These are phyloP conservation scores for Spodoptera frugiperda DNA, from an alignment of 1,140 invertebrate species.

Conservation along the genomic window DNA sequence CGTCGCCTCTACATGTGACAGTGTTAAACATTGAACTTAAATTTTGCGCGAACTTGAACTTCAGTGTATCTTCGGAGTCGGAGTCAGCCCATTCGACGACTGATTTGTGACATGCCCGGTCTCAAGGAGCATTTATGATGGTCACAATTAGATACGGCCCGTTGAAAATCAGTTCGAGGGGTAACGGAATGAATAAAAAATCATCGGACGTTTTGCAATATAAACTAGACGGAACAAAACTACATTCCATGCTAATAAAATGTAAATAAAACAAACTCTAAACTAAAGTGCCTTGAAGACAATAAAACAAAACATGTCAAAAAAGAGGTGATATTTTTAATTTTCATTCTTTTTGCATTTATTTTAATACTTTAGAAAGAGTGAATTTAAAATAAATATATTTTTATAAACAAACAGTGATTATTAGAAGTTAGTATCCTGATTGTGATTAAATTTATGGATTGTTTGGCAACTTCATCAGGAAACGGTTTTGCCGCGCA, in stretches of 20 bases:
- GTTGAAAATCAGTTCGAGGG: constrained; percentile 76
- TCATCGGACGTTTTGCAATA: constrained; percentile 70
- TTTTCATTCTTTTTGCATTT: constrained; percentile 46
- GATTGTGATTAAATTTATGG: constrained; percentile 45
- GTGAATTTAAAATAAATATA: constrained; percentile 19
- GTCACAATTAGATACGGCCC: constrained; percentile 78
- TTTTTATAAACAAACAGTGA: constrained; percentile 47
- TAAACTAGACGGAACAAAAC: constrained; percentile 67
- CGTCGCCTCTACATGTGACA: constrained; percentile 49
- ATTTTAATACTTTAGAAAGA: constrained; percentile 46
- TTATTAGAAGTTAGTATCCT: constrained; percentile 37
- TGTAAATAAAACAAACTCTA: constrained; percentile 37
- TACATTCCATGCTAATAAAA: constrained; percentile 45
- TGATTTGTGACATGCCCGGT: constrained; percentile 77
- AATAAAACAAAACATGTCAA: constrained; percentile 68
- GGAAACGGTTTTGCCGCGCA: constrained; percentile 33
- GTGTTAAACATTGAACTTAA: constrained; percentile 51
- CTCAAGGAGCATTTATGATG: constrained; percentile 74
- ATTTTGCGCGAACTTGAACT: constrained; percentile 79
- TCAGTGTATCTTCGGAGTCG: constrained; percentile 55
- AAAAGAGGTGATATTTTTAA: constrained; percentile 72
- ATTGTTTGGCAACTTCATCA: constrained; percentile 44
- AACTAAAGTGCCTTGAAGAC: constrained; percentile 60
- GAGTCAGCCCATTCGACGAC: constrained; percentile 66
- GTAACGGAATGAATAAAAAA: constrained; percentile 80